Base-by-base conservation (phyloP, 2,797 vertebrate genomes). In the Leptatherina wallacei region DNA sequence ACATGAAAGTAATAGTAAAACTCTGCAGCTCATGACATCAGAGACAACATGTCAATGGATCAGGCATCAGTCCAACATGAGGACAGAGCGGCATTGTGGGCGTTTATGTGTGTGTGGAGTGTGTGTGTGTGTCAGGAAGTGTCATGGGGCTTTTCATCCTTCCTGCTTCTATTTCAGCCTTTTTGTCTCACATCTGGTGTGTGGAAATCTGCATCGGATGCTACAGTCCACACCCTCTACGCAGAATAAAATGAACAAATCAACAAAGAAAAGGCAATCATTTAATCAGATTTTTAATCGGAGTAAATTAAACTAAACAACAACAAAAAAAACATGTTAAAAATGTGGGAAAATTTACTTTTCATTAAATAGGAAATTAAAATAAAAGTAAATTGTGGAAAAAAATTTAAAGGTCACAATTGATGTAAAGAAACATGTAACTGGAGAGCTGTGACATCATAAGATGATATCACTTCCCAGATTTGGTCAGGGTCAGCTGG, bases 161-260 rank as follows among this genome's bases (percentile, higher is more conserved):
- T 78, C 70, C 70, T 81, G 75, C 49, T 75, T 69, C 74, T 78
- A 75, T 65, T 85, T 76, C 27, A 65, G 44, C 51, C 29, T 63
- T 71, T 68, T 13, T 60, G 4, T 64, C 10, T 76, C 7, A 40
- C 33, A 49, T 44, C 52, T 71, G 33, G 6, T 16, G 47, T 67
- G 63, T 51, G 60, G 24, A 40, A 40, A 47, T 55, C 35, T 55
- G 49, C 51, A 44, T 60, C n/a, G 2, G 29, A 13, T 40, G 13
- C 35, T 29, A 2, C 1, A 35, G 36, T 47, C 33, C 33, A 54
- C 51, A 54, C 7, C 51, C 51, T 27, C 51, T 27, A 54, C n/a
- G 11, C 22, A 27, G 24, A 14, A 3, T 22, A 27, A 54, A 27
- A 54, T 18, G 4, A 42, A 18, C 16, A 42, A 42, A 42, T 42